Evolutionary conservation across 2,113 vertebrate species (phyloP).

Genomic region (Asarcornis scutulata): DNA sequence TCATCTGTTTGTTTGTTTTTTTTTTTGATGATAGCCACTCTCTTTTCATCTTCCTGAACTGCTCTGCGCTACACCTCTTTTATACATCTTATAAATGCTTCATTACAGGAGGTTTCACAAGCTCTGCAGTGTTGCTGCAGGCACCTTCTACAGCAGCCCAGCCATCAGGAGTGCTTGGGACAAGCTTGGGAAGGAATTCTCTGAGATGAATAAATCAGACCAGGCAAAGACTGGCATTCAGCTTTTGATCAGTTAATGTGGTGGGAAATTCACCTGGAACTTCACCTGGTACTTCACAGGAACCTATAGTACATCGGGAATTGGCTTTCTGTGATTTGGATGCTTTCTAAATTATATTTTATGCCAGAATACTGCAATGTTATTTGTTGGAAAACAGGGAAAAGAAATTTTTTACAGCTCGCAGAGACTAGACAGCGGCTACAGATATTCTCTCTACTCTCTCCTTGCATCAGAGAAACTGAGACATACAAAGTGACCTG

Average conservation of each 20-base stretch:
- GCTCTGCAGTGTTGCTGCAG: background rate
- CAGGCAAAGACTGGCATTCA: background rate
- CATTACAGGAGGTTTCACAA: background rate
- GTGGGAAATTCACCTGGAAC: background rate
- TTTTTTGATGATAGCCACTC: background rate
- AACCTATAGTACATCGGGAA: background rate
- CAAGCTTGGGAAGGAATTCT: background rate
- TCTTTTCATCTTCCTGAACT: background rate
- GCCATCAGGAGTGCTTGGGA: background rate
- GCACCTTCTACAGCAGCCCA: background rate
- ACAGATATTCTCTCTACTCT: background rate
- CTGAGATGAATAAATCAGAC: background rate
- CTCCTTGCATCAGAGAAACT: background rate
- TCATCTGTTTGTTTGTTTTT: background rate
- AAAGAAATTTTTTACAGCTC: background rate
- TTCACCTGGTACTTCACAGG: background rate
- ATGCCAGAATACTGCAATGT: background rate
- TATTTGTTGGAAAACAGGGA: background rate
- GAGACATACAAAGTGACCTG: background rate
- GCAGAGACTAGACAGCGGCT: background rate
- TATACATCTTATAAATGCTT: background rate
- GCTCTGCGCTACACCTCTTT: background rate
- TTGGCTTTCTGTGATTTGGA: background rate
- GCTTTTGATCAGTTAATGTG: background rate
- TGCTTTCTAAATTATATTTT: background rate